These are phyloP conservation scores for Ylistrum balloti DNA, from an alignment of 1,140 invertebrate species.

Conservation along the genomic window DNA sequence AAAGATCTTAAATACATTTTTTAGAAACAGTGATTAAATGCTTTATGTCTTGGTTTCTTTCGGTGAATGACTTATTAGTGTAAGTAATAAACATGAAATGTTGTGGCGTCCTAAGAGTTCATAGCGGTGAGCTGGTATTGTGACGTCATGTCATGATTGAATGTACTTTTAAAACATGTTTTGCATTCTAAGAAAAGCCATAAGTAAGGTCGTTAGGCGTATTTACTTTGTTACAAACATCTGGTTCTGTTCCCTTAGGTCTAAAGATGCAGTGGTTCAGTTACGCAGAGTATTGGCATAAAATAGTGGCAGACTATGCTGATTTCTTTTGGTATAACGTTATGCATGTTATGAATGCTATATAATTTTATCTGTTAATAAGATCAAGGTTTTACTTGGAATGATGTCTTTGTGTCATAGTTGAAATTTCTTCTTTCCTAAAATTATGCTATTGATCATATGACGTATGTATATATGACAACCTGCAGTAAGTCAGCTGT, in stretches of 20 bases:
- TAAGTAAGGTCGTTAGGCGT: background rate
- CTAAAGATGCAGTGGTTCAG: background rate
- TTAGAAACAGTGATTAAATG: too few relatives aligned
- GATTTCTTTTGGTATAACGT: background rate
- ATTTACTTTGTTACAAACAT: constrained; percentile 36
- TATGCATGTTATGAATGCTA: background rate
- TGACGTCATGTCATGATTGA: background rate
- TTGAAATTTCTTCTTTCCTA: too few relatives aligned
- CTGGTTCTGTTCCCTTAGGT: background rate
- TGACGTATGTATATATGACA: too few relatives aligned
- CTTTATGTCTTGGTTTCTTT: background rate
- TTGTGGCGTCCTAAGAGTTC: background rate
- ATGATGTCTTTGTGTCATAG: too few relatives aligned
- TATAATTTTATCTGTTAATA: too few relatives aligned
- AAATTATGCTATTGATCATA: too few relatives aligned
- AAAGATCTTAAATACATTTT: background rate
- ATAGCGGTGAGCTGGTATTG: background rate
- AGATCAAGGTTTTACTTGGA: too few relatives aligned
- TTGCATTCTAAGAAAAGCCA: background rate
- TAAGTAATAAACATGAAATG: background rate
- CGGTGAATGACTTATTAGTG: background rate
- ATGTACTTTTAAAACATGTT: constrained; percentile 25
- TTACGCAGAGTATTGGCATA: background rate
- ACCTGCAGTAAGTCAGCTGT: too few relatives aligned
- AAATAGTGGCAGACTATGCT: background rate